phyloP scores from a whole-genome alignment of 2,888 invertebrate species.

The Thecocarcelia acutangulata region DNA sequence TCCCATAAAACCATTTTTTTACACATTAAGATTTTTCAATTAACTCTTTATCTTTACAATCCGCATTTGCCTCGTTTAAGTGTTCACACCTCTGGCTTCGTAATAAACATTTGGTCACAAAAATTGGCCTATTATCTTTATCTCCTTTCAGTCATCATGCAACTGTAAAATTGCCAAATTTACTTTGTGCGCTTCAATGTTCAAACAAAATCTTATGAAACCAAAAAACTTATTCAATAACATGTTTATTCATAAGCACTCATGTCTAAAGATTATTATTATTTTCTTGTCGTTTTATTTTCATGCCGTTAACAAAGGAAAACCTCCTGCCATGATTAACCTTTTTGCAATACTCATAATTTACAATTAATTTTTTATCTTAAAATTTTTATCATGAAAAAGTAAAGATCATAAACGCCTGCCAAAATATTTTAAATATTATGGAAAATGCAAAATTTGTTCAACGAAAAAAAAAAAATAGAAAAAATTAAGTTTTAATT shows the following conservation, averaged over 20 bases:
- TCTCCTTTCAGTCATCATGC: constrained; percentile 35
- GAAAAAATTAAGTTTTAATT: constrained; percentile 1
- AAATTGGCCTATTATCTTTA: neutral
- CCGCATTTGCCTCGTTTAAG: constrained; percentile 41
- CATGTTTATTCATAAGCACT: constrained; percentile 62
- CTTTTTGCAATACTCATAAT: constrained; percentile 62
- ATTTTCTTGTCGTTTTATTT: constrained; percentile 8
- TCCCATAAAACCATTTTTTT: too few relatives aligned
- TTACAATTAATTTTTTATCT: constrained; percentile 64
- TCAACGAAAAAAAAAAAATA: too few relatives aligned
- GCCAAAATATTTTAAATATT: constrained; percentile 30
- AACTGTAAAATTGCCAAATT: constrained; percentile 21
- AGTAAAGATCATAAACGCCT: constrained; percentile 56
- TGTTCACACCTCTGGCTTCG: constrained; percentile 48
- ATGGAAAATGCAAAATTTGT: constrained; percentile 22
- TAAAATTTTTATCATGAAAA: constrained; percentile 50
- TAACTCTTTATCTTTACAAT: constrained; percentile 39
- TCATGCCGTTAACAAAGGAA: constrained; percentile 22
- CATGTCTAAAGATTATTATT: constrained; percentile 13
- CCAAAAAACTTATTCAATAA: constrained; percentile 17
- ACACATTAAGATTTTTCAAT: constrained; percentile 40
- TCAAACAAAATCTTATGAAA: constrained; percentile 4
- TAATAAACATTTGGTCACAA: constrained; percentile 43
- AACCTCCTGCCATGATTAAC: constrained; percentile 65
- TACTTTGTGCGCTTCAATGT: constrained; percentile 12